A percentile compares a stretch with the other conserved stretches of the same genome.
Evolutionary conservation across 2,888 invertebrate species (phyloP).

Genomic region (Pseudococcus longispinus): DNA sequence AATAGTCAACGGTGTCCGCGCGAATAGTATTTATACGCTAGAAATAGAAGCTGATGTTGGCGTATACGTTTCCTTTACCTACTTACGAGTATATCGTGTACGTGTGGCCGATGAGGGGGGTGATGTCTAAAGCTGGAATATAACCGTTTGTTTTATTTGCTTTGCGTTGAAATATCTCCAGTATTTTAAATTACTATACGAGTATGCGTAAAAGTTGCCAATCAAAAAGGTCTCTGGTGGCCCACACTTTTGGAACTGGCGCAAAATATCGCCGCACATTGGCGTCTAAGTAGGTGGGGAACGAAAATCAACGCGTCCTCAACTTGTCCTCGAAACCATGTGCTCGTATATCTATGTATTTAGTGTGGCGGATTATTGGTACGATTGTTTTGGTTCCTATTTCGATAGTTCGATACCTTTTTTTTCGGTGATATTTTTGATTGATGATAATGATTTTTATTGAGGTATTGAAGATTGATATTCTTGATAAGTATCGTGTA

Average conservation of each 20-base stretch:
- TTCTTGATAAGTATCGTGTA: too few species aligned
- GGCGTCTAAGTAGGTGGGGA: background rate
- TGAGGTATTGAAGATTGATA: too few species aligned
- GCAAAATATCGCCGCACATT: background rate
- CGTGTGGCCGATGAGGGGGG: background rate
- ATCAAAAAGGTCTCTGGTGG: conserved; percentile 10
- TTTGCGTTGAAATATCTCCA: conserved; percentile 38
- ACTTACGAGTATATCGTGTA: background rate
- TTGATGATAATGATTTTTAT: too few species aligned
- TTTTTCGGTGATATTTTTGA: background rate
- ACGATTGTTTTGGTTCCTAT: background rate
- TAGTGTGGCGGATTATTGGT: background rate
- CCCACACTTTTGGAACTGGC: conserved; percentile 22
- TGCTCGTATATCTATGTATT: background rate
- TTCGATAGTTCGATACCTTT: background rate
- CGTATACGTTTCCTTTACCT: conserved; percentile 49
- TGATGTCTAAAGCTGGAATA: conserved; percentile 38
- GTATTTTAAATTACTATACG: conserved; percentile 25
- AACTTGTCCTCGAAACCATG: background rate
- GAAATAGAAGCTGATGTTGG: conserved; percentile 52
- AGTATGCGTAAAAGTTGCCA: conserved; percentile 37
- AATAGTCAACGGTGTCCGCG: conserved; percentile 45
- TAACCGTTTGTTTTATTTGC: background rate
- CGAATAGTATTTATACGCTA: conserved; percentile 33
- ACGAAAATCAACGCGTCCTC: background rate